Evolutionary conservation across 2,113 vertebrate species (phyloP).

Genomic region (Regulus satrapa): DNA sequence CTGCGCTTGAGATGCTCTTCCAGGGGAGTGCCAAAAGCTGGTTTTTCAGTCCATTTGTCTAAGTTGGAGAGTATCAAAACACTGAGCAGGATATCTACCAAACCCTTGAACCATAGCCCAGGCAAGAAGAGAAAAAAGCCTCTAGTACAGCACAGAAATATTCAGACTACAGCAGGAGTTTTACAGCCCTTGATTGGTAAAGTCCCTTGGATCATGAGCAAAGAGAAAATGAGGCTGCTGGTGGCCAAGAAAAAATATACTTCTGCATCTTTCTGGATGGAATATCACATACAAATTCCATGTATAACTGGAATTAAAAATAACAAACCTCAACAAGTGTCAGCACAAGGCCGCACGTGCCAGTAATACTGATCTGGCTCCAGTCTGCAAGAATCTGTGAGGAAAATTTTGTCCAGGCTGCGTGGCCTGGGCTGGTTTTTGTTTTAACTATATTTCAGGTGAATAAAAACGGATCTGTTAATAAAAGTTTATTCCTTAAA

Average conservation of each 20-base stretch:
- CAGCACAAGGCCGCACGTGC: neutral
- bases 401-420: neutral
- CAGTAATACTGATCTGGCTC: neutral
- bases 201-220: neutral
- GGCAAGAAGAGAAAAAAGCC: neutral
- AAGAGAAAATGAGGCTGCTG: neutral
- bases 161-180: neutral
- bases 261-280: neutral
- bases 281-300: neutral
- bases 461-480: neutral
- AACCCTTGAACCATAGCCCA: neutral
- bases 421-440: neutral
- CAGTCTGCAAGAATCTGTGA: neutral
- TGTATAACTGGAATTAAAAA: neutral
- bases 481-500: neutral
- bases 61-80: constrained; percentile 53
- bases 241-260: neutral
- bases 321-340: neutral
- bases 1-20: constrained; percentile 96
- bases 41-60: constrained; percentile 98
- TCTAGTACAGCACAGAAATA: neutral
- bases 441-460: neutral
- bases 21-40: constrained; percentile 89
- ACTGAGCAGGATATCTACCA: neutral
- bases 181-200: neutral